Evolutionary conservation across 2,797 vertebrate species (phyloP).

Genomic region (Champsocephalus gunnari): DNA sequence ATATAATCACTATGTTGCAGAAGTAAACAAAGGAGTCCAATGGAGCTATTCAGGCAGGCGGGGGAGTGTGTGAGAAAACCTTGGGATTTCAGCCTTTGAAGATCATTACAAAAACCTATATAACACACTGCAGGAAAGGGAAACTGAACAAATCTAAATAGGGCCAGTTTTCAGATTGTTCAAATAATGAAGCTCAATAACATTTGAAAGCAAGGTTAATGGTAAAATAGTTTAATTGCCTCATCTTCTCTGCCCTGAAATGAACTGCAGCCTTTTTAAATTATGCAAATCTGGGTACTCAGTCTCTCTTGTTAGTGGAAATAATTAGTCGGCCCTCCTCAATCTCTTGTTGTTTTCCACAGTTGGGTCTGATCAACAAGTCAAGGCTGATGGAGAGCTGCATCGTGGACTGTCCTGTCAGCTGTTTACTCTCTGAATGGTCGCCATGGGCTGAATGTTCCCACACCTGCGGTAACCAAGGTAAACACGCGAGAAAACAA

Average conservation of each 20-base stretch:
- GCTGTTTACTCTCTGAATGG: constrained; percentile 93
- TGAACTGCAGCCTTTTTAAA: constrained; percentile 23
- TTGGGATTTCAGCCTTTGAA: too few species aligned
- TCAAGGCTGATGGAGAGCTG: constrained; percentile 85
- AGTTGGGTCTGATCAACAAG: constrained; percentile 86
- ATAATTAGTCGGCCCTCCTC: constrained; percentile 42
- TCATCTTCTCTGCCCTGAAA: constrained; percentile 30
- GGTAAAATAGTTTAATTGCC: constrained; percentile 16
- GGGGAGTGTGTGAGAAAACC: too few species aligned
- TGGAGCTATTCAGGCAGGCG: too few species aligned
- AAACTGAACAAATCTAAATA: too few species aligned
- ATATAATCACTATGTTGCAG: too few species aligned
- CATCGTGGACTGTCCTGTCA: constrained; percentile 89
- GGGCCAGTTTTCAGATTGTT: too few species aligned
- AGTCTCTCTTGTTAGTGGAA: constrained; percentile 30
- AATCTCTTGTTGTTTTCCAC: constrained; percentile 50
- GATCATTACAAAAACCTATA: too few species aligned
- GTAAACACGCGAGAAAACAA: constrained; percentile 77
- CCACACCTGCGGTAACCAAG: constrained; percentile 89
- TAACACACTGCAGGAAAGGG: too few species aligned
- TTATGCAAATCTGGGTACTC: constrained; percentile 34
- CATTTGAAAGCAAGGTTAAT: constrained; percentile 2
- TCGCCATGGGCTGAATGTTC: constrained; percentile 93
- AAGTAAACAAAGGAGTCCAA: too few species aligned
- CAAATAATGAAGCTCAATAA: neutral